Evolutionary conservation across 2,113 vertebrate species (phyloP).

Genomic region (Aphelocoma coerulescens): DNA sequence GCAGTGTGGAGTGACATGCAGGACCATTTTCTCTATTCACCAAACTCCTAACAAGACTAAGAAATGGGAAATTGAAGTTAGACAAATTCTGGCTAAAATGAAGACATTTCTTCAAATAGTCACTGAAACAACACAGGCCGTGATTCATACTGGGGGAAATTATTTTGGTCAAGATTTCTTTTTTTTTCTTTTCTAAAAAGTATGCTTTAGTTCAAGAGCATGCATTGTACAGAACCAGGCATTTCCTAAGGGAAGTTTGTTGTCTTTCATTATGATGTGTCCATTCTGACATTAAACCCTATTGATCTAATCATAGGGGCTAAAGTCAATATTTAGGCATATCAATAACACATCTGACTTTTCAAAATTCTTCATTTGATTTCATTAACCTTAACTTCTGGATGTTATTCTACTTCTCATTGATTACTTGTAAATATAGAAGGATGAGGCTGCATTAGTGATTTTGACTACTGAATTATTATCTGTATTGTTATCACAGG

Average conservation of each 20-base stretch:
- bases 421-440: conserved; percentile 32
- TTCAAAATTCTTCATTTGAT: conserved; percentile 53
- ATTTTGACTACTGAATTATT: not conserved
- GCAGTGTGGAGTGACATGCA: not conserved
- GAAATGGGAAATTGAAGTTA: not conserved
- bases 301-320: conserved; percentile 18
- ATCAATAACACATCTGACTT: conserved; percentile 39
- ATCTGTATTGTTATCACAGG: not conserved
- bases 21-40: not conserved
- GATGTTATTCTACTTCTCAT: conserved; percentile 27
- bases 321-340: conserved; percentile 34
- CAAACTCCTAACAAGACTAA: not conserved
- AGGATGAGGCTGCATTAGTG: not conserved
- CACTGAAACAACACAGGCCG: not conserved
- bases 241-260: not conserved
- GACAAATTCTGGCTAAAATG: not conserved
- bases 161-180: not conserved
- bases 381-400: conserved; percentile 47
- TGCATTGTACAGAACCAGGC: not conserved
- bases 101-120: not conserved
- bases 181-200: not conserved
- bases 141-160: not conserved
- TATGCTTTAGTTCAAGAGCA: not conserved
- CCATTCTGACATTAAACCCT: conserved; percentile 27
- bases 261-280: not conserved